These are phyloP conservation scores for Macrophya alboannulata DNA, from an alignment of 2,888 invertebrate genomes.

Conservation along the genomic window DNA sequence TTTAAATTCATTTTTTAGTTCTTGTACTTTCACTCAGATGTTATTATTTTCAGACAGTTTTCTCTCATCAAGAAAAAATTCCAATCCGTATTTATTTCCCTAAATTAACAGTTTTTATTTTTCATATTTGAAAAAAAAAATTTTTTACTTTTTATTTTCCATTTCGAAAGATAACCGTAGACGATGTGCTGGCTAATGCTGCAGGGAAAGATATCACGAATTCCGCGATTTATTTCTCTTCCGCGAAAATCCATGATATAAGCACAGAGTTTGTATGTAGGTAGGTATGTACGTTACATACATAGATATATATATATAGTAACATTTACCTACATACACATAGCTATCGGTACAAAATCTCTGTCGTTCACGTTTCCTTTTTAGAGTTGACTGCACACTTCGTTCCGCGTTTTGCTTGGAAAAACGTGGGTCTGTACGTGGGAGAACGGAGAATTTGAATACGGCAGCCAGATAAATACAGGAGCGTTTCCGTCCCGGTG, in stretches of 20 bases:
- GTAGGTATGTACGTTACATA: too few relatives aligned
- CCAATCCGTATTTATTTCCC: too few relatives aligned
- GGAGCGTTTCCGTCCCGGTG: constrained; percentile 22
- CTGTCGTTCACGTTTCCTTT: constrained; percentile 16
- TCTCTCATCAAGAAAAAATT: neutral
- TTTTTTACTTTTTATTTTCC: too few relatives aligned
- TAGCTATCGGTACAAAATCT: neutral
- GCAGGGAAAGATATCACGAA: too few relatives aligned
- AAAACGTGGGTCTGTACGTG: neutral
- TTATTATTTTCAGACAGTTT: neutral
- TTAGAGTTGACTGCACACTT: constrained; percentile 30
- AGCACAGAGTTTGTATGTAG: too few relatives aligned
- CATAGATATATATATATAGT: too few relatives aligned
- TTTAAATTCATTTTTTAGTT: neutral
- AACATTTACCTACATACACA: neutral
- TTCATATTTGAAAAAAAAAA: too few relatives aligned
- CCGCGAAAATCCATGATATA: too few relatives aligned
- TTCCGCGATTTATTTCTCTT: too few relatives aligned
- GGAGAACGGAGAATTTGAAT: constrained; percentile 21
- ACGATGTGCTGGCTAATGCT: too few relatives aligned
- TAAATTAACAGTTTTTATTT: too few relatives aligned
- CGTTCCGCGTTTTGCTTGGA: constrained; percentile 18
- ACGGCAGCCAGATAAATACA: constrained; percentile 2
- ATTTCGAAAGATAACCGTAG: too few relatives aligned
- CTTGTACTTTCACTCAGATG: neutral